Evolutionary conservation across 2,797 vertebrate species (phyloP).

Genomic region (Syngnathus rostellatus): DNA sequence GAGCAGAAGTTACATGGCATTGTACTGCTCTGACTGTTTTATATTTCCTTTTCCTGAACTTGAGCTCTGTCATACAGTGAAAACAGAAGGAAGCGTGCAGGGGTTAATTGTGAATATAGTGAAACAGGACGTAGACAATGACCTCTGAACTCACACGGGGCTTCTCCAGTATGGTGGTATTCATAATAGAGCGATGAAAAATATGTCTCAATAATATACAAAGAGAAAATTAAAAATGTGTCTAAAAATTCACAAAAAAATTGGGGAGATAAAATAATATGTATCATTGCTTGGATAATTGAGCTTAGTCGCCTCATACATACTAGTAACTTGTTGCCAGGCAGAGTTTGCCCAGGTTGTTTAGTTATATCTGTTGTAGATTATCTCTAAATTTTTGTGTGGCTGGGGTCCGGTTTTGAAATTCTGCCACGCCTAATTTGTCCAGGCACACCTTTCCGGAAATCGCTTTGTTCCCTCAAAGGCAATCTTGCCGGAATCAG

Average conservation of each 20-base stretch:
- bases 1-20: constrained; percentile 37
- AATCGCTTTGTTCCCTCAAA: background rate
- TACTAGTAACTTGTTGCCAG: background rate
- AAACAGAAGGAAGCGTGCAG: constrained; percentile 78
- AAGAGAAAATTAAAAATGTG: background rate
- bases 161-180: constrained; percentile 56
- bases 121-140: constrained; percentile 71
- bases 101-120: constrained; percentile 86
- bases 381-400: background rate
- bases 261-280: background rate
- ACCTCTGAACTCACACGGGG: constrained; percentile 65
- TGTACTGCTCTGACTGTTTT: constrained; percentile 63
- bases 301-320: background rate
- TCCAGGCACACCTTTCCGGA: background rate
- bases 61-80: constrained; percentile 65
- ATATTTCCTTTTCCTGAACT: constrained; percentile 77
- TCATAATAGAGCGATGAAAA: background rate
- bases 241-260: background rate
- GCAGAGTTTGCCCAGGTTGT: background rate
- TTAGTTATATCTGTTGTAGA: background rate
- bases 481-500: too few species aligned
- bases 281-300: background rate
- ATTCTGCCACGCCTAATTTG: background rate
- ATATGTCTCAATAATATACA: background rate
- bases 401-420: background rate